Base-by-base conservation (phyloP, 2,113 vertebrate genomes). In the Capreolus pygargus region DNA sequence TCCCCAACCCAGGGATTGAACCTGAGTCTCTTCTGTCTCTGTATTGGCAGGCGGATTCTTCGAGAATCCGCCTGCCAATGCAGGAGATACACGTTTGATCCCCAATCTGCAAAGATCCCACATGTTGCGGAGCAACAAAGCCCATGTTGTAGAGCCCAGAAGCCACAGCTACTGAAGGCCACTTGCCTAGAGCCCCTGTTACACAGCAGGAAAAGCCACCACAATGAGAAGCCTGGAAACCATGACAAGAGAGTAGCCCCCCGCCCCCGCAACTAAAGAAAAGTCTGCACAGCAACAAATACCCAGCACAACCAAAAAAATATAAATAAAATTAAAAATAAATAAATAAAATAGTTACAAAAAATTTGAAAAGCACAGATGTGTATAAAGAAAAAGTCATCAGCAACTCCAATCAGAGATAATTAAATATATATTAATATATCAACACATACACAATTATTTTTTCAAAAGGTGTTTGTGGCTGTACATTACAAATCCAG, bases 351-450 rank as follows among this genome's bases (percentile, higher is more conserved):
- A 81, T 57, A 89, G 36, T 57, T 90, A 94, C 2, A 84, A 33
- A 67, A 92, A 88, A 64, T 84, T 64, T 96, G 58, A 74, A 93
- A 92, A 81, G 90, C 33, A 82, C 5, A 58, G 30, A 54, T 45
- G 15, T 92, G 5, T 50, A 47, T 27, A 57, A 85, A 96, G 91
- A 88, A 85, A 85, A 52, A 82, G 79, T 60, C 47, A 95, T 7
- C 78, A 79, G 52, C 30, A 97, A 74, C 88, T 21, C 33, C 28
- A 36, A 36, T 33, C 58, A 39, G 57, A 87, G 84, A n/a, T 55
- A 54, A 82, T 82, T 52, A 82, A 82, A 82, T 82, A 82, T n/a
- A 50, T 43, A 43, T 43, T 74, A 74, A 30, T n/a, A 82, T 50
- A 82, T n/a, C 47, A 82, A 82, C 30, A n/a, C 21, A 33, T 52